These are phyloP conservation scores for Caenorhabditis briggsae DNA, from an alignment of 1,140 invertebrate genomes.

Conservation along the genomic window DNA sequence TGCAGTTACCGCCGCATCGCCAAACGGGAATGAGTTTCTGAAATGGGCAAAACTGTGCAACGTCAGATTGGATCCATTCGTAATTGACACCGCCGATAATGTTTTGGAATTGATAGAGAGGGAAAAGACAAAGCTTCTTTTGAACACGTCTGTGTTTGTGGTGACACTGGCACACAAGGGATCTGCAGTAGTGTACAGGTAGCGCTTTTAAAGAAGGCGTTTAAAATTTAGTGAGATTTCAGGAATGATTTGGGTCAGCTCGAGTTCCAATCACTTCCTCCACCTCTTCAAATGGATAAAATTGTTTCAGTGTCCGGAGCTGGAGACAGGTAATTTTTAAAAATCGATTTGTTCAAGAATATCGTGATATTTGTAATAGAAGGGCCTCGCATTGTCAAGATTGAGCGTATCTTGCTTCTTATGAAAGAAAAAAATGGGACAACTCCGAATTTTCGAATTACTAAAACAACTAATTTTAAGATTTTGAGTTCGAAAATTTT, in stretches of 20 bases:
- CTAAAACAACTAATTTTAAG: no score
- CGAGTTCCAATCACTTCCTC: conserved; percentile 14
- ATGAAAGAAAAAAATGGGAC: no score
- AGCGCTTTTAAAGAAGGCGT: background rate
- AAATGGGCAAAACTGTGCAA: conserved; percentile 56
- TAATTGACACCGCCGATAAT: conserved; percentile 5
- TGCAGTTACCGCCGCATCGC: conserved; percentile 65
- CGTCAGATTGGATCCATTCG: background rate
- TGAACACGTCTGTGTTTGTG: conserved; percentile 17
- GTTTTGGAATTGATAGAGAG: conserved; percentile 62
- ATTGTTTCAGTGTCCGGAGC: conserved; percentile 31
- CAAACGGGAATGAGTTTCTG: conserved; percentile 74
- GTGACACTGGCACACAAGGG: conserved; percentile 23
- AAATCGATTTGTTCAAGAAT: no score
- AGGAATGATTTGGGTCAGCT: conserved; percentile 22
- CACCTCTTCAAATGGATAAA: conserved; percentile 22
- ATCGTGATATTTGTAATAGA: no score
- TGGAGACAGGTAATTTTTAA: background rate
- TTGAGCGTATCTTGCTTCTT: no score
- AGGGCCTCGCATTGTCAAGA: no score
- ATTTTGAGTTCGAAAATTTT: no score
- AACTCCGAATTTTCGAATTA: no score
- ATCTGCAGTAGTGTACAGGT: conserved; percentile 25
- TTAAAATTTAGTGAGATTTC: background rate
- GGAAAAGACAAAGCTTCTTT: conserved; percentile 35